These are phyloP conservation scores for Congeria kusceri DNA, from an alignment of 2,888 invertebrate genomes.

Conservation along the genomic window DNA sequence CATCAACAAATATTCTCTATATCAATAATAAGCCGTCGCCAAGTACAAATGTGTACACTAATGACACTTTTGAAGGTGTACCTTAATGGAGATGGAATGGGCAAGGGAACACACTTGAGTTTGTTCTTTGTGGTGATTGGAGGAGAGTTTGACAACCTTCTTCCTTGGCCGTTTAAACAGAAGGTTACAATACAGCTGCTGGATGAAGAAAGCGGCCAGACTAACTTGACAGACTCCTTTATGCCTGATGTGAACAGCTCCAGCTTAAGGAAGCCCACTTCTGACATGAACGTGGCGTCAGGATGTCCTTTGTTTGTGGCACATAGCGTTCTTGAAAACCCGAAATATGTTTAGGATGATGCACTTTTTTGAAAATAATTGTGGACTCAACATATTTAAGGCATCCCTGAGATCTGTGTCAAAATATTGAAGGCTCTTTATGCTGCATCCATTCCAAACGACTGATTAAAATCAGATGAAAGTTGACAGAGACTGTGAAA, in stretches of 20 bases:
- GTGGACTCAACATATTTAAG: constrained; percentile 60
- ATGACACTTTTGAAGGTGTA: too few relatives aligned
- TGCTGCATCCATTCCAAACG: too few relatives aligned
- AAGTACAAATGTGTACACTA: too few relatives aligned
- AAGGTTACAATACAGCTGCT: constrained; percentile 81
- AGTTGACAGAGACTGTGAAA: too few relatives aligned
- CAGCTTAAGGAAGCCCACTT: constrained; percentile 77
- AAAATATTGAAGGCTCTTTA: too few relatives aligned
- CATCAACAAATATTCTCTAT: too few relatives aligned
- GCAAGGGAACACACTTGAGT: constrained; percentile 80
- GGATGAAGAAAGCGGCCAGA: constrained; percentile 75
- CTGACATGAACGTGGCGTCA: constrained; percentile 83
- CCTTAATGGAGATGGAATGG: constrained; percentile 84
- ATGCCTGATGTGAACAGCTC: constrained; percentile 80
- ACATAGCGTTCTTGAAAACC: constrained; percentile 73
- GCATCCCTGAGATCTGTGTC: constrained; percentile 31
- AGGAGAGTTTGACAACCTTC: constrained; percentile 82
- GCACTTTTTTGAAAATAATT: constrained; percentile 77
- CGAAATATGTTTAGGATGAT: constrained; percentile 76
- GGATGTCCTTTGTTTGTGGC: constrained; percentile 80
- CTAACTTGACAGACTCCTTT: constrained; percentile 79
- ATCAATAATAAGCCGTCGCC: too few relatives aligned
- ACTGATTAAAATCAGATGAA: too few relatives aligned
- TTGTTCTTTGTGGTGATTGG: constrained; percentile 83
- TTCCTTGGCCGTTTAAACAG: constrained; percentile 82